phyloP scores from a whole-genome alignment of 92 coral and sea anemone genomes.

The Umimayanthus chanpuru region DNA sequence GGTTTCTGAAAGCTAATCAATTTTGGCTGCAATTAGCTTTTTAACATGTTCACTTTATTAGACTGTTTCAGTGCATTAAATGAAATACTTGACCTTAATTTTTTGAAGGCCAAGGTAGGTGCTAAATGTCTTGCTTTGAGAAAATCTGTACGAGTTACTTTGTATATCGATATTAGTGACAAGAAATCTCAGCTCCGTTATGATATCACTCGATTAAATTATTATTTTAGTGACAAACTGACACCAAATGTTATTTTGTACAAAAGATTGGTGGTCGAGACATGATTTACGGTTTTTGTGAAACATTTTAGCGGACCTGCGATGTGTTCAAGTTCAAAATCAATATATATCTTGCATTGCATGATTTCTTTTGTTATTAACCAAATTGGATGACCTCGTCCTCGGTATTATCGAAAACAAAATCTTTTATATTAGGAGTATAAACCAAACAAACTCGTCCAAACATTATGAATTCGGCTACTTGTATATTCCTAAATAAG shows the following conservation, averaged over 20 bases:
- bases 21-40: too few species aligned
- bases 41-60: background rate
- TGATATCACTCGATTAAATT: too few species aligned
- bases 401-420: conserved; percentile 29
- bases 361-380: background rate
- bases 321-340: background rate
- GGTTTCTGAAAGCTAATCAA: too few species aligned
- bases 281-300: background rate
- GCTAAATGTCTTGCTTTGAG: background rate
- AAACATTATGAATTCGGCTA: background rate
- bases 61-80: background rate
- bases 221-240: background rate
- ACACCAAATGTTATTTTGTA: background rate
- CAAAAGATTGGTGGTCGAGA: background rate
- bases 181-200: background rate
- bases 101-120: background rate
- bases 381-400: background rate
- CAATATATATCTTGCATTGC: background rate
- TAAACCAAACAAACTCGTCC: background rate
- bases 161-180: too few species aligned
- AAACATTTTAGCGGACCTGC: background rate
- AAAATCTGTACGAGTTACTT: too few species aligned
- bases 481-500: background rate
- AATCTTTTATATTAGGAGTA: background rate
- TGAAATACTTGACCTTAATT: background rate